Evolutionary conservation across 2,797 vertebrate genomes (phyloP).

Genomic region (Peromyscus nudipes): DNA sequence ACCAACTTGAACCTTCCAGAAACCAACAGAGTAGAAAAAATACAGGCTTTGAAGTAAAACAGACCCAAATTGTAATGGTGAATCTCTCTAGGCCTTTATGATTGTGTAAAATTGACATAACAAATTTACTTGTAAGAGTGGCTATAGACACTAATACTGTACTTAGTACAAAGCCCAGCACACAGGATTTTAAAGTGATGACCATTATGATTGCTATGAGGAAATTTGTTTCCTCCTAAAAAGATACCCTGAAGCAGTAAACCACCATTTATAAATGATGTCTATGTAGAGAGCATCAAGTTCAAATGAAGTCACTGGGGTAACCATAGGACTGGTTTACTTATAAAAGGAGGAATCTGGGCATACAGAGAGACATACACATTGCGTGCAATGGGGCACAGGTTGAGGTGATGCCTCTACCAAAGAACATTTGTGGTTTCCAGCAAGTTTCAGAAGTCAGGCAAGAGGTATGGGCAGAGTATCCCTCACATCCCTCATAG

Average conservation of each 20-base stretch:
- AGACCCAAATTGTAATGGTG: constrained; percentile 6
- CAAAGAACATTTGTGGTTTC: neutral
- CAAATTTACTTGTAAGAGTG: constrained; percentile 19
- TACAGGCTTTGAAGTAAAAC: constrained; percentile 61
- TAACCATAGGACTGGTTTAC: neutral
- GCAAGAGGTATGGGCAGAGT: neutral
- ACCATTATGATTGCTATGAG: neutral
- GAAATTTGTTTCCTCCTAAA: neutral
- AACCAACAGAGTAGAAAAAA: constrained; percentile 53
- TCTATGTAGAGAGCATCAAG: neutral
- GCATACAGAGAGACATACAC: neutral
- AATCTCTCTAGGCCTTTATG: constrained; percentile 4
- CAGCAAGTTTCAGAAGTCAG: neutral
- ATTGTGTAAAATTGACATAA: constrained; percentile 27
- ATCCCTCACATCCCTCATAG: rapidly evolving
- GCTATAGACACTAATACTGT: neutral
- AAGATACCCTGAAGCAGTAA: neutral
- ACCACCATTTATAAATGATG: neutral
- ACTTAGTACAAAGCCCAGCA: neutral
- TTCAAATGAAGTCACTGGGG: neutral
- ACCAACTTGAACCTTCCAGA: constrained; percentile 53
- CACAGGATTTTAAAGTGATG: neutral
- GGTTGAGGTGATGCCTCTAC: neutral
- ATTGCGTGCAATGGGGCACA: neutral
- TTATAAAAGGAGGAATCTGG: constrained; percentile 3